Evolutionary conservation across 2,113 vertebrate species (phyloP).

Genomic region (Oryzias melastigma): DNA sequence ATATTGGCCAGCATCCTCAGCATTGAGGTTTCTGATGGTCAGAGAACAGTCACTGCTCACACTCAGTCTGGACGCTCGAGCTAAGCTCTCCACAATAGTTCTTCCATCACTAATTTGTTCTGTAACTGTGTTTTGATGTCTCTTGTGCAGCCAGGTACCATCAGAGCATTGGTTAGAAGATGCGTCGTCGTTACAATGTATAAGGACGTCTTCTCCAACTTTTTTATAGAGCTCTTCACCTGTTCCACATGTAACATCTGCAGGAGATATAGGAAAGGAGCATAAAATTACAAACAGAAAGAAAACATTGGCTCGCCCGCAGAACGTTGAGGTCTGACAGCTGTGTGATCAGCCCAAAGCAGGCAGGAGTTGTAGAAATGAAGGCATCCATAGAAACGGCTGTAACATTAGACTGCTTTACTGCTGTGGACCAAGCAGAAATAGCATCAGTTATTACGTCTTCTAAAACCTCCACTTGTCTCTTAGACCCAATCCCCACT

Average conservation of each 20-base stretch:
- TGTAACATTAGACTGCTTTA: too few relatives aligned
- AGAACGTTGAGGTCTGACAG: too few relatives aligned
- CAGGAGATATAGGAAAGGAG: neutral
- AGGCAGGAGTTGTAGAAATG: too few relatives aligned
- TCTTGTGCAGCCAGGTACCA: neutral
- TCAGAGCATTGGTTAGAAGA: neutral
- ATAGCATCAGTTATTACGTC: too few relatives aligned
- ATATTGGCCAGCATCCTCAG: neutral
- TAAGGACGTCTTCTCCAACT: neutral
- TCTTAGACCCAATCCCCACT: too few relatives aligned
- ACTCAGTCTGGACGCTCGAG: neutral
- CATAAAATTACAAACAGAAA: neutral
- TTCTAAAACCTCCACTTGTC: too few relatives aligned
- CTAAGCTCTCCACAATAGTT: fast-evolving
- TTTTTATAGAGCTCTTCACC: neutral
- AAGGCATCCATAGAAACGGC: too few relatives aligned
- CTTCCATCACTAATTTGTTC: fast-evolving
- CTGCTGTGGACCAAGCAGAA: too few relatives aligned
- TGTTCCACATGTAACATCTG: neutral
- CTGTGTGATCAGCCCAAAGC: too few relatives aligned
- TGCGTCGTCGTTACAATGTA: neutral
- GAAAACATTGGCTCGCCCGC: too few relatives aligned
- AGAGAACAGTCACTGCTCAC: slow-evolving; percentile 19
- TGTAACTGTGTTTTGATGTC: fast-evolving
- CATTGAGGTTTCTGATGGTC: slow-evolving; percentile 8